phyloP scores from a whole-genome alignment of 2,113 vertebrate species.

The Cranoglanis bouderius region DNA sequence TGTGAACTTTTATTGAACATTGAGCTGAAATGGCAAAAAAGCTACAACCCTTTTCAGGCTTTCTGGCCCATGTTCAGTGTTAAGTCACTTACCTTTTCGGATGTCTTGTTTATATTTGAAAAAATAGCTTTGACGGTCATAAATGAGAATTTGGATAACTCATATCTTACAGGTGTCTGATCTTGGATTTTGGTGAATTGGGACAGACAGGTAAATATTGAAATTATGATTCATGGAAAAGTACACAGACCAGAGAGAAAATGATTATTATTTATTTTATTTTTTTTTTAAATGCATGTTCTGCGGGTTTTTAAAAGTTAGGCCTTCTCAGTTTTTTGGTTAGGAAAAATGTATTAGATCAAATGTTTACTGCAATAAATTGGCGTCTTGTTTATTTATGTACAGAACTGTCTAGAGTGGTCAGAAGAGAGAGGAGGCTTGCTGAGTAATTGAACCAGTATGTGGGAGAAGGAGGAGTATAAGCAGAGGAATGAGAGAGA shows the following conservation, averaged over 20 bases:
- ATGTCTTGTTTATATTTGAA: not conserved
- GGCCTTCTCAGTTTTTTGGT: not conserved
- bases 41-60: not conserved
- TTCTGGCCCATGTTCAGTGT: not conserved
- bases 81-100: not conserved
- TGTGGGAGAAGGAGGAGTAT: constrained; percentile 3
- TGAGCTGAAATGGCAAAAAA: not conserved
- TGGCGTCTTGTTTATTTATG: constrained; percentile 2
- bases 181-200: not conserved
- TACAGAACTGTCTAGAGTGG: not conserved
- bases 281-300: not conserved
- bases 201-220: constrained; percentile 5
- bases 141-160: not conserved
- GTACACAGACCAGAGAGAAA: not conserved
- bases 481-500: constrained; percentile 19
- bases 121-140: not conserved
- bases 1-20: not conserved
- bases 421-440: constrained; percentile 10
- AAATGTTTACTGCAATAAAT: constrained; percentile 25
- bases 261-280: too few relatives aligned
- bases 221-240: constrained; percentile 20
- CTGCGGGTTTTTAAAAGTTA: not conserved
- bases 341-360: constrained; percentile 8
- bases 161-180: not conserved
- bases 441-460: constrained; percentile 42